Percentiles rank a stretch among this genome's conserved stretches.
Evolutionary conservation across 2,113 vertebrate genomes (phyloP).

Genomic region (Gallinago undulata): DNA sequence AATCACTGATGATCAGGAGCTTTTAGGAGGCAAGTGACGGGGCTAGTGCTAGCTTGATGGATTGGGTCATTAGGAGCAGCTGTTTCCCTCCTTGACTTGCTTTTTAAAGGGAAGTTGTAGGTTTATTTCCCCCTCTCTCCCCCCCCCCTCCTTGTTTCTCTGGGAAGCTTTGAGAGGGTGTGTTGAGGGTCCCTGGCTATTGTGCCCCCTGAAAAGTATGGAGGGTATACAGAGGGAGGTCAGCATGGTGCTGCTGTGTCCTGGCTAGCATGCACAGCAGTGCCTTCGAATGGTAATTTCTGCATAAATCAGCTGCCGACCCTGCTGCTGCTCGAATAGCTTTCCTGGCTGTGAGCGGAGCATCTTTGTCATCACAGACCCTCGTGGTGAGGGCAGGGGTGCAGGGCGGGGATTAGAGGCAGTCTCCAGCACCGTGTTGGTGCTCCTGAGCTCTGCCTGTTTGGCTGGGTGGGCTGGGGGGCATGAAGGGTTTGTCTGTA

Average conservation of each 20-base stretch:
- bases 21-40: slow-evolving; percentile 47
- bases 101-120: neutral
- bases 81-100: slow-evolving; percentile 18
- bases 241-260: neutral
- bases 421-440: neutral
- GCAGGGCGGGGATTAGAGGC: neutral
- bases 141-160: neutral
- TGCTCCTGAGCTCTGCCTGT: neutral
- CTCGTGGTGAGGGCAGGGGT: fast-evolving
- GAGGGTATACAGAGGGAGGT: neutral
- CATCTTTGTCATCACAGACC: neutral
- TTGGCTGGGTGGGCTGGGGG: neutral
- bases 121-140: neutral
- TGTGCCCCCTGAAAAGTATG: neutral
- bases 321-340: neutral
- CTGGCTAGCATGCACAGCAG: neutral
- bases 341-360: neutral
- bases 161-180: neutral
- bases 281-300: neutral
- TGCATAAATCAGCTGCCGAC: neutral
- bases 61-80: slow-evolving; percentile 40
- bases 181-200: neutral
- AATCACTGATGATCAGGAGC: slow-evolving; percentile 56
- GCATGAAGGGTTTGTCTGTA: neutral
- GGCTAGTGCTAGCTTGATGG: slow-evolving; percentile 14